Evolutionary conservation across 2,888 invertebrate species (phyloP), one percentile per base, ranked within the genome.

Genomic region (Coleophora deauratella): DNA sequence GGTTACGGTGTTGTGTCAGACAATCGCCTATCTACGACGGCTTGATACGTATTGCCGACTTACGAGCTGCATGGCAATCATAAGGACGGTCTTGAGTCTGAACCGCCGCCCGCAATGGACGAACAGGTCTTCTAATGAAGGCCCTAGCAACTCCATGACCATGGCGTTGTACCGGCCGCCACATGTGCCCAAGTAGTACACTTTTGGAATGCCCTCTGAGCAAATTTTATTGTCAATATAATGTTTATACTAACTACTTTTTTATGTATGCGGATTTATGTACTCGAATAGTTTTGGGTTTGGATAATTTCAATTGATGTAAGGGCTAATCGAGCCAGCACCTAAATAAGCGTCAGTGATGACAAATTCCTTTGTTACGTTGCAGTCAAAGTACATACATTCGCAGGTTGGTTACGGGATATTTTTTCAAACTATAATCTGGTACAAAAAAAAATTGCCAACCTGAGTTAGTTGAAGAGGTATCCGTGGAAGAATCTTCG

Each of bases 171-270:
- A 99, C 66, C 85, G 84, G 88, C 98, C 98, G 72, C 98, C 98
- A 89, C 99, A 99, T 61, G 99, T 98, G 58, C 99, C 99, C 89
- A 99, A 98, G 89, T 99, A 99, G 90, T 95, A 98, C 64, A 99
- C 98, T 90, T 98, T 98, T 67, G 99, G 99, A 80, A 99, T 90
- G 74, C 99, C 99, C 90, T 99, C 98, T 96, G 86, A 80, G 82
- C 62, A 72, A 73, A 72, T 51, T 57, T 50, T 54, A 54, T 50
- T 38, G 47, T 70, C 53, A 67, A 49, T 57, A 46, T 45, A 14
- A 48, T 57, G 45, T 45, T 27, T 21, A 21, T n/a, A 27, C 10
- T 31, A 31, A 10, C 31, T 31, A 31, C 10, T 31, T 7, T 31
- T 3, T 2, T 31, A 11, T 4, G 31, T 11, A 31, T 21, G 21